phyloP scores from a whole-genome alignment of 2,888 invertebrate species.

The Acleris emargana region DNA sequence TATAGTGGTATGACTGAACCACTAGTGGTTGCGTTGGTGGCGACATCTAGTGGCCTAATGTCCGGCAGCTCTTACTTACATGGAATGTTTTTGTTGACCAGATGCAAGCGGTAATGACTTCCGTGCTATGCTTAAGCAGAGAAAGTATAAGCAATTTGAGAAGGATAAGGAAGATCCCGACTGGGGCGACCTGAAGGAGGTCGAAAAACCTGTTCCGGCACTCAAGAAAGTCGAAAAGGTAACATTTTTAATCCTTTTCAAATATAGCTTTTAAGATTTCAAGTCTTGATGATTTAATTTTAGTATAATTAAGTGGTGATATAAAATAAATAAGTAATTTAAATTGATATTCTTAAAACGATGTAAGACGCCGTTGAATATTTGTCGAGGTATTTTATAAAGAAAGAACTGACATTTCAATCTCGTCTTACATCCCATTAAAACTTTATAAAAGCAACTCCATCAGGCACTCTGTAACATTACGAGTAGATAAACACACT shows the following conservation, averaged over 20 bases:
- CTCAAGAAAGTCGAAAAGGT: slow-evolving; percentile 98
- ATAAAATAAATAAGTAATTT: slow-evolving; percentile 49
- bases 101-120: slow-evolving; percentile 99
- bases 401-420: slow-evolving; percentile 18
- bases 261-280: neutral
- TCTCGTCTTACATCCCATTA: slow-evolving; percentile 31
- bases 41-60: too few species aligned
- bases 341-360: slow-evolving; percentile 9
- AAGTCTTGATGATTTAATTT: neutral
- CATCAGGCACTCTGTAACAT: slow-evolving; percentile 50
- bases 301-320: slow-evolving; percentile 61
- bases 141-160: slow-evolving; percentile 97
- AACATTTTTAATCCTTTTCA: slow-evolving; percentile 59
- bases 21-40: too few species aligned
- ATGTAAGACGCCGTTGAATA: slow-evolving; percentile 34
- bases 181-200: slow-evolving; percentile 96
- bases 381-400: slow-evolving; percentile 10
- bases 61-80: too few species aligned
- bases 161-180: slow-evolving; percentile 95
- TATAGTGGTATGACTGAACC: too few species aligned
- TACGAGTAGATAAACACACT: too few species aligned
- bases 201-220: slow-evolving; percentile 92
- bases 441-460: slow-evolving; percentile 57
- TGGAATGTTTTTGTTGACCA: slow-evolving; percentile 51
- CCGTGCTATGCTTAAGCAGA: slow-evolving; percentile 98